These are phyloP conservation scores for Tachina grossa DNA, from an alignment of 2,888 invertebrate species.

Conservation along the genomic window DNA sequence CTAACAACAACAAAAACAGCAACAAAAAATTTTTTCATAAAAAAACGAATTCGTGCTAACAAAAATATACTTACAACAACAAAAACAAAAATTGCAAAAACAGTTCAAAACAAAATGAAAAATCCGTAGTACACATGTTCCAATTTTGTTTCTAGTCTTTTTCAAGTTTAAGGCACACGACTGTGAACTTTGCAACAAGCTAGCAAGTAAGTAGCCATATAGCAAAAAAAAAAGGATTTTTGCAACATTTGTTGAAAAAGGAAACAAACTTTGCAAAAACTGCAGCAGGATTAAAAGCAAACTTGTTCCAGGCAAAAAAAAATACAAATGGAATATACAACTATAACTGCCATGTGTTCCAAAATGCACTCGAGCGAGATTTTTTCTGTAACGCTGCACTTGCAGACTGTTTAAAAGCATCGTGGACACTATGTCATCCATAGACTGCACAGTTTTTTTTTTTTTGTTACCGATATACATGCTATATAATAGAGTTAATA, in stretches of 20 bases:
- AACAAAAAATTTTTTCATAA: neutral
- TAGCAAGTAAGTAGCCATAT: neutral
- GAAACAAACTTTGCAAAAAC: conserved; percentile 40
- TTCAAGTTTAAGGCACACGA: conserved; percentile 70
- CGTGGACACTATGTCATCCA: neutral
- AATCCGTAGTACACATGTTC: conserved; percentile 44
- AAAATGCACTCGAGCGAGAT: conserved; percentile 54
- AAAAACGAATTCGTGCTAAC: conserved; percentile 35
- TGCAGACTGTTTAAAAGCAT: conserved; percentile 2
- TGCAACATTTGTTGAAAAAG: conserved; percentile 56
- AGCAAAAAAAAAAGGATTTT: conserved; percentile 20
- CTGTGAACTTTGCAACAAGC: conserved; percentile 60
- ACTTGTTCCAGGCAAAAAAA: conserved; percentile 23
- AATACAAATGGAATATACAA: conserved; percentile 14
- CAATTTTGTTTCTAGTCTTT: conserved; percentile 48
- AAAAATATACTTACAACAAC: conserved; percentile 44
- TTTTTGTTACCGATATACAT: too few relatives aligned
- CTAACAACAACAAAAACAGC: neutral
- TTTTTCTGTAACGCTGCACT: conserved; percentile 14
- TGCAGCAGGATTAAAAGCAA: conserved; percentile 44
- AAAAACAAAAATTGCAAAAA: conserved; percentile 11
- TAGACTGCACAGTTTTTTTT: too few relatives aligned
- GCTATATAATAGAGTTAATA: too few relatives aligned
- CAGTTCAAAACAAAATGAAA: conserved; percentile 36
- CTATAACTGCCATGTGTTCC: conserved; percentile 62